These are phyloP conservation scores for Engystomops pustulosus DNA, from an alignment of 2,113 vertebrate genomes.

Conservation along the genomic window DNA sequence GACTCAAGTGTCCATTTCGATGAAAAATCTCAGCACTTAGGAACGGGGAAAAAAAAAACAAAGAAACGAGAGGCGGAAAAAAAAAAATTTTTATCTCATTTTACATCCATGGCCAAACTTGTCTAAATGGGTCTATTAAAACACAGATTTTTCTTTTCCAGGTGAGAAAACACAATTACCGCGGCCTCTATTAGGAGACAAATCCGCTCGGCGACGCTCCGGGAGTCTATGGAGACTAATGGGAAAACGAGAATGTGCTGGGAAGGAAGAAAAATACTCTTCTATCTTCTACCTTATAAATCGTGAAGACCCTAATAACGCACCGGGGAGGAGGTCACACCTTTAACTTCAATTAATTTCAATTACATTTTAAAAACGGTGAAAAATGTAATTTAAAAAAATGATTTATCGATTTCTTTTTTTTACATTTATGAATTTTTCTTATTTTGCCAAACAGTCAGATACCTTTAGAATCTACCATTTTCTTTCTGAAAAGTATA, in stretches of 20 bases:
- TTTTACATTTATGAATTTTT: too few relatives aligned
- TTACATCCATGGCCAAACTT: conserved; percentile 33
- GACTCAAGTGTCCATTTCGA: conserved; percentile 25
- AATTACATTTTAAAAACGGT: too few relatives aligned
- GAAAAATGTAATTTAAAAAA: too few relatives aligned
- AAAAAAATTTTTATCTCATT: conserved; percentile 20
- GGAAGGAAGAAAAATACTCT: neutral
- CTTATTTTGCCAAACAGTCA: too few relatives aligned
- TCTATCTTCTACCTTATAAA: neutral
- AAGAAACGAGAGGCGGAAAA: too few relatives aligned
- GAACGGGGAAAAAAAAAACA: neutral
- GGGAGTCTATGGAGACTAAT: conserved; percentile 28
- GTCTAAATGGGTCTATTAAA: conserved; percentile 37
- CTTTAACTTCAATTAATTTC: too few relatives aligned
- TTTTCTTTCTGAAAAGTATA: too few relatives aligned
- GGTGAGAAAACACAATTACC: conserved; percentile 42
- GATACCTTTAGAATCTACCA: too few relatives aligned
- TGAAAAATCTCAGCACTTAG: conserved; percentile 40
- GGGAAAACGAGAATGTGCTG: neutral
- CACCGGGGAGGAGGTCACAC: too few relatives aligned
- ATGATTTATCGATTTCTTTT: too few relatives aligned
- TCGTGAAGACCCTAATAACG: too few relatives aligned
- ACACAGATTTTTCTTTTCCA: conserved; percentile 34
- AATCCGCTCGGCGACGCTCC: neutral
- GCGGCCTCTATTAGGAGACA: conserved; percentile 34